A percentile compares a stretch with the other conserved stretches of the same genome.
Evolutionary conservation across 2,888 invertebrate species (phyloP).

Genomic region (Tetrapedia diversipes): DNA sequence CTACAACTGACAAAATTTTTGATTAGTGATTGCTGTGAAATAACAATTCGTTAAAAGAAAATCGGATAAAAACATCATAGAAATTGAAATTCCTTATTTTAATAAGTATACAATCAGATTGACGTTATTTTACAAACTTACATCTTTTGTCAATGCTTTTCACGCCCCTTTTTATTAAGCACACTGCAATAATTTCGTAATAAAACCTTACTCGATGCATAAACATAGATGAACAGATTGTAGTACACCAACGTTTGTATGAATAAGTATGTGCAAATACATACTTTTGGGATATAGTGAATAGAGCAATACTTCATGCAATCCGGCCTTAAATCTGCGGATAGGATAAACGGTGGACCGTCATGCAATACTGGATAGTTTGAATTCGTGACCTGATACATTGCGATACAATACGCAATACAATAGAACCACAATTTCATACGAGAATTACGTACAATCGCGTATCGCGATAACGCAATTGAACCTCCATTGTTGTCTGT

Average conservation of each 20-base stretch:
- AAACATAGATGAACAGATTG: not conserved
- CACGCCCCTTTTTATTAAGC: not conserved
- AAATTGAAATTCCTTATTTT: not conserved
- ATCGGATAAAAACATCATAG: too few relatives aligned
- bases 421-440: slow-evolving; percentile 58
- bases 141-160: not conserved
- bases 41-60: not conserved
- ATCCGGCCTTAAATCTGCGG: slow-evolving; percentile 14
- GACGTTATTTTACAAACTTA: not conserved
- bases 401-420: slow-evolving; percentile 47
- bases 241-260: not conserved
- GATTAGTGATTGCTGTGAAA: not conserved
- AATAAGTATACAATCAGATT: not conserved
- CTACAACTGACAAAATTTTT: not conserved
- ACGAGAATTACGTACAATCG: slow-evolving; percentile 40
- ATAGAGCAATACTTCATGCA: slow-evolving; percentile 6
- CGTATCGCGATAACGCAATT: slow-evolving; percentile 49
- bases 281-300: not conserved
- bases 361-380: slow-evolving; percentile 33
- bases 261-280: slow-evolving; percentile 4
- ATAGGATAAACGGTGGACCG: slow-evolving; percentile 23
- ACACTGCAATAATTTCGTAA: not conserved
- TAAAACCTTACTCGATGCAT: not conserved
- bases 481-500: slow-evolving; percentile 47
- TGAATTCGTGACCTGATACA: slow-evolving; percentile 38